Conservation (phyloP, 1,140 invertebrate species). For the Ceratina calcarata region DNA sequence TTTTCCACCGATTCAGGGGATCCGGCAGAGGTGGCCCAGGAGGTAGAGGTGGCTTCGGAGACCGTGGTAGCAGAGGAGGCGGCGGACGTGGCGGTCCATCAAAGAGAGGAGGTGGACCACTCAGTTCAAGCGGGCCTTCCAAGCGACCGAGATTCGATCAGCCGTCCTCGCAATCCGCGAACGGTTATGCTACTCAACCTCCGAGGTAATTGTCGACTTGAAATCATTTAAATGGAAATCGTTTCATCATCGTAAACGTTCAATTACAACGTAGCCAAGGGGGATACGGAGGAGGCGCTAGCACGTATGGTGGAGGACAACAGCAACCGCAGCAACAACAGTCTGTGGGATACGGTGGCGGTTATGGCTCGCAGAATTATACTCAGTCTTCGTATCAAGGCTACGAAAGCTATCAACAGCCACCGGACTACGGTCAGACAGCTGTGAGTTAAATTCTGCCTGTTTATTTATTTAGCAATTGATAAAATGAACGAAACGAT, state of each 20-base stretch:
- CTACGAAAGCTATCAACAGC: slow-evolving; percentile 78
- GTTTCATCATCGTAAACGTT: background rate
- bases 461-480: background rate
- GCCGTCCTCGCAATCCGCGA: slow-evolving; percentile 72
- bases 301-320: slow-evolving; percentile 72
- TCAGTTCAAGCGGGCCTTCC: slow-evolving; percentile 75
- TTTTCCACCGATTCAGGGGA: slow-evolving; percentile 56
- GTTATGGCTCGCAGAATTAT: slow-evolving; percentile 76
- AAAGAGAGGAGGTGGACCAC: slow-evolving; percentile 77
- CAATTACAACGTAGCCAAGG: slow-evolving; percentile 65
- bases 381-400: slow-evolving; percentile 76
- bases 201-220: slow-evolving; percentile 50
- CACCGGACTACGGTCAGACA: slow-evolving; percentile 76
- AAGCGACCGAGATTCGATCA: slow-evolving; percentile 78
- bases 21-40: slow-evolving; percentile 71
- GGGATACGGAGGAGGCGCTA: slow-evolving; percentile 67
- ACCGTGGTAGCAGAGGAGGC: slow-evolving; percentile 67
- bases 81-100: slow-evolving; percentile 73
- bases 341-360: slow-evolving; percentile 69
- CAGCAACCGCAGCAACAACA: slow-evolving; percentile 70
- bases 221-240: background rate
- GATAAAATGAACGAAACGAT: background rate
- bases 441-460: slow-evolving; percentile 65
- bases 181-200: slow-evolving; percentile 76
- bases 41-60: slow-evolving; percentile 72